Base-by-base conservation (phyloP, 2,113 vertebrate species). In the Gymnocephalus cernua region DNA sequence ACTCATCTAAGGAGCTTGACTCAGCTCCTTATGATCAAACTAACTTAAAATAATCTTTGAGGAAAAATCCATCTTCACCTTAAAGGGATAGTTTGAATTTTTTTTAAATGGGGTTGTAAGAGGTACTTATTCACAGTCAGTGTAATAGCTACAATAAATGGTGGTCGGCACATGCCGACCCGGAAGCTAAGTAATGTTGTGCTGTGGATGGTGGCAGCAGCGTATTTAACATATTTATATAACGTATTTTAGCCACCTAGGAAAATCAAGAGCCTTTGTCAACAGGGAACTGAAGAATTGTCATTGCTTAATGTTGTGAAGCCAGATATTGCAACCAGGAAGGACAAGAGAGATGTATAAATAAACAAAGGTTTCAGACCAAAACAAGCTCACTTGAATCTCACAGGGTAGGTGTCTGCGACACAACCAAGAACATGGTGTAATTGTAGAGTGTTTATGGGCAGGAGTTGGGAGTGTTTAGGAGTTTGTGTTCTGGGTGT, bases 301-400 rank as follows among this genome's bases (percentile, higher is more conserved):
- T 47, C 32, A 23, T 13, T 7, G 6, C 54, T 21, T 64, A 25
- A 70, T 12, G 21, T 62, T 32, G 29, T 79, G n/a, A 59, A 35
- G 16, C 58, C 62, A 32, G 59, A 74, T 59, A 25, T 41, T 38
- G 18, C 16, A 72, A 7, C 27, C 45, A 61, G 74, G 82, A 80
- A 62, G 32, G 41, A 85, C 29, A 67, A 68, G 61, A 83, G 3
- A 45, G 21, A 47, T 9, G 41, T 76, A 80, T 71, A 80, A 86
- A 88, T 79, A 82, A 73, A 74, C 50, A 63, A 76, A 68, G 13
- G 59, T 61, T 83, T 83, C 14, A 79, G n/a, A 76, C 44, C 38
- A 23, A 23, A 79, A 86, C 72, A 71, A 11, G 61, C 80, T 90
- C 84, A 83, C 85, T 79, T 85, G 83, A 69, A 76, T 72, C 88